Evolutionary conservation across 2,113 vertebrate genomes (phyloP), one percentile per base, ranked within the genome.

Genomic region (Cochlearius cochlearius): DNA sequence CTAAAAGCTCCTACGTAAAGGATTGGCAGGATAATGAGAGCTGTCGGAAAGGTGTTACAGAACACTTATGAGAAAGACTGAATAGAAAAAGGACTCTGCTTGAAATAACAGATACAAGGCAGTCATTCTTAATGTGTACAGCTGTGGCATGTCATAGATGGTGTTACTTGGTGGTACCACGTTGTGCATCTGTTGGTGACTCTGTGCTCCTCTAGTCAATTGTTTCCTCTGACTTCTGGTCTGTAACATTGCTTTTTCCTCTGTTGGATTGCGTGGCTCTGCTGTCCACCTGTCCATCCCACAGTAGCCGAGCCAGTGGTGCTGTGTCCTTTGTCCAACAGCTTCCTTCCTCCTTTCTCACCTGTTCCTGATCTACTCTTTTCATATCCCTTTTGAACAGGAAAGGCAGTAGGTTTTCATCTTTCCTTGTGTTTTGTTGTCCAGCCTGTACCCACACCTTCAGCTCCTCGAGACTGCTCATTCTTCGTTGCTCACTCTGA

Each of bases 101-200:
- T 92, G 73, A 81, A 77, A 55, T 58, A 63, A 45, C 17, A 88
- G 75, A 87, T 85, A 95, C 80, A 94, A 94, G 86, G 60, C 88
- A 66, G 66, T 87, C 66, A 91, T 96, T 92, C 87, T 96, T 91
- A 36, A 89, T 59, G n/a, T 19, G 62, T 94, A 92, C 86, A 96
- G 91, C 91, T 94, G 97, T 94, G 89, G n/a, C 0, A 0, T 75
- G 76, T 88, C 59, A 43, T 32, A 86, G 86, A 79, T 85, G n/a
- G 84, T 64, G 38, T 94, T 89, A 89, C 92, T 96, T 95, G 96
- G 92, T 91, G 76, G 91, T 97, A 74, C 84, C 69, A 78, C 0
- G 5, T 89, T 58, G 26, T 85, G 49, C 89, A 78, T 89, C 78
- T 94, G 81, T 84, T 87, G 53, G 34, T 79, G 84, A 38, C 74